A percentile compares a stretch with the other conserved stretches of the same genome.
Conservation (phyloP, 2,888 invertebrate genomes). For the Zaprionus lineosus region DNA sequence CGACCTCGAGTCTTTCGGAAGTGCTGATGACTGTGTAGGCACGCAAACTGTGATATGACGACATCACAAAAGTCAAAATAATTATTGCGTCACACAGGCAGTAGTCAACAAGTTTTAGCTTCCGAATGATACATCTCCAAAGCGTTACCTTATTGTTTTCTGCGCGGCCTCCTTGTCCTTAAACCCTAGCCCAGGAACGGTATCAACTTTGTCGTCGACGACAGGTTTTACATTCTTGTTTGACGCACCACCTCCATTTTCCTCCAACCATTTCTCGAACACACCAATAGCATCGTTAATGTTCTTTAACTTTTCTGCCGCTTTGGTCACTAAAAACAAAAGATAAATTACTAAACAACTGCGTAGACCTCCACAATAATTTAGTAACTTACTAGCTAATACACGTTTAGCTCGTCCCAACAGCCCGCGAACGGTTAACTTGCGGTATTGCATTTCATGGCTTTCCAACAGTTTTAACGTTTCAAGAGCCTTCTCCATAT, state of each 20-base stretch:
- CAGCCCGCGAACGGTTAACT: slow-evolving; percentile 86
- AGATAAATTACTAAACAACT: not conserved
- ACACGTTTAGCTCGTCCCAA: slow-evolving; percentile 85
- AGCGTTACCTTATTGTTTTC: slow-evolving; percentile 85
- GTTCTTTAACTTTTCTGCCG: slow-evolving; percentile 87
- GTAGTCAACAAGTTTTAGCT: not conserved
- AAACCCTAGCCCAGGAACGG: slow-evolving; percentile 89
- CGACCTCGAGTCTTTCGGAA: too few relatives aligned
- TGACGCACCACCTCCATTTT: slow-evolving; percentile 82
- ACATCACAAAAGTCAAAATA: too few relatives aligned
- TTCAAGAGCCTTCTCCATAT: slow-evolving; percentile 87
- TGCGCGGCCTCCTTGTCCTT: slow-evolving; percentile 90
- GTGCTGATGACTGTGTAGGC: slow-evolving; percentile 19
- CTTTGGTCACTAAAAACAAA: slow-evolving; percentile 85
- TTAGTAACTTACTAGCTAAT: slow-evolving; percentile 81
- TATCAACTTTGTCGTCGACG: slow-evolving; percentile 85
- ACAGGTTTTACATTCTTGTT: slow-evolving; percentile 83
- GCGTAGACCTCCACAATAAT: not conserved
- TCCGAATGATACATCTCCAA: not conserved
- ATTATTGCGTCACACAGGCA: too few relatives aligned
- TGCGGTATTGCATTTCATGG: slow-evolving; percentile 87
- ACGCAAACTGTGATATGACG: slow-evolving; percentile 71
- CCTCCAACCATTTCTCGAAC: slow-evolving; percentile 87
- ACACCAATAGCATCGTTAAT: slow-evolving; percentile 87
- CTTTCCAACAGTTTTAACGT: slow-evolving; percentile 86